Base-by-base conservation (phyloP, 2,888 invertebrate genomes). In the Epistrophe eligans region DNA sequence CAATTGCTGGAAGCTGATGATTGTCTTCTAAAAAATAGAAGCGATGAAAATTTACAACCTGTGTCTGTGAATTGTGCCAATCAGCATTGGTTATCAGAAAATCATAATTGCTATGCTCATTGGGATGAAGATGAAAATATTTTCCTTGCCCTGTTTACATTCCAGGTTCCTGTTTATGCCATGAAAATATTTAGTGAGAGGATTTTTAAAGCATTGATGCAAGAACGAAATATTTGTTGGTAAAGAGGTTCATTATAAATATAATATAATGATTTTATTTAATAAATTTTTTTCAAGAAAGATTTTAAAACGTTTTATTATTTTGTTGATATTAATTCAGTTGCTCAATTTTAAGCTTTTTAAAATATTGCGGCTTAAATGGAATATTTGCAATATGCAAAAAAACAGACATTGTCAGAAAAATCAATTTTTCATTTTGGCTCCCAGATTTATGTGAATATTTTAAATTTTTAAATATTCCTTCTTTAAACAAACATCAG, bases 31-130 rank as follows among this genome's bases (percentile, higher is more conserved):
- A 50, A 71, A 19, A 43, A 43, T 1, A 57, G 28, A n/a, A n/a
- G n/a, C 1, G 71, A 70, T 15, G 28, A 48, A 60, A 72, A 52
- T 52, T 48, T 60, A 6, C 70, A 67, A 62, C 4, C 48, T 1
- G 17, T n/a, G 9, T 15, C 62, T 9, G 50, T 77, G 4, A 71
- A 40, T 57, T 55, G 79, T 17, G 50, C 35, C 2, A 97, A 97
- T 93, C 95, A 96, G 0, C 97, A 97, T 91, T 96, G 97, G 96
- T 96, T 96, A 91, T 96, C 97, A 0, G 97, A 98, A 90, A 97
- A 97, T 91, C 96, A 97, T 92, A 97, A 97, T 92, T 97, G 97
- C 90, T 97, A 97, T 90, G 96, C 96, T 0, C 93, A 95, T 79
- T 89, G 89, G 24, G 95, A 95, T 90, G 94, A 94, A 2, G 94